Evolutionary conservation across 2,888 invertebrate species (phyloP), one percentile per base, ranked within the genome.

Genomic region (Thymelicus acteon): DNA sequence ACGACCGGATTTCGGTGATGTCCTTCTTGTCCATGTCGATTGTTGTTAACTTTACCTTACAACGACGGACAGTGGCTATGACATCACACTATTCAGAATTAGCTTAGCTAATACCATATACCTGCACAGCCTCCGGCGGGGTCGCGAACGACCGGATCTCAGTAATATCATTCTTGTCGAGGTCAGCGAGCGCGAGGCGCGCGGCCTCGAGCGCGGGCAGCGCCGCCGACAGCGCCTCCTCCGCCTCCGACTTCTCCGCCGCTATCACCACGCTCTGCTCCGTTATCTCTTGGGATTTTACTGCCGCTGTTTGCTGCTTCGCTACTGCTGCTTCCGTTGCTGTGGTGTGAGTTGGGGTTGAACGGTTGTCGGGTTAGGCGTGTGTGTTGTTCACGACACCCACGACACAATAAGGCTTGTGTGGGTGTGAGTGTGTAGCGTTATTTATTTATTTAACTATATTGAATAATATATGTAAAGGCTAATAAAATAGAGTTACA

Each of bases 131-230:
- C 78, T 97, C 97, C 0, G 98, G 98, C 0, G 98, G 98, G 0
- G 98, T 98, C 8, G 98, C 97, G 82, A 98, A 98, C 0, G 98
- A 98, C 79, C 98, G 94, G 76, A 98, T 98, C 92, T 98, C 98
- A 31, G 98, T 98, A 77, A 98, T 98, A 80, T 98, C 98, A 0
- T 96, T 95, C 89, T 98, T 98, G 65, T 98, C 97, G 60, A 98
- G 91, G 76, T 98, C 97, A 0, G 96, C 95, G 0, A 98, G 92
- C 0, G 98, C 98, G 13, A 95, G 81, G 72, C 97, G 94, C 0
- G 98, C 98, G 10, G 95, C 95, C 80, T 98, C 97, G 0, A 98
- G 90, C 0, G 97, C 98, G 0, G 98, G 98, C 83, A 98, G 87
- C 0, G 98, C 98, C 54, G 96, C 97, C 0, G 96, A 95, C 63